Percentiles rank a stretch among this genome's conserved stretches.
These are phyloP conservation scores for Drosophila kokeensis DNA, from an alignment of 2,888 invertebrate genomes.

Conservation along the genomic window DNA sequence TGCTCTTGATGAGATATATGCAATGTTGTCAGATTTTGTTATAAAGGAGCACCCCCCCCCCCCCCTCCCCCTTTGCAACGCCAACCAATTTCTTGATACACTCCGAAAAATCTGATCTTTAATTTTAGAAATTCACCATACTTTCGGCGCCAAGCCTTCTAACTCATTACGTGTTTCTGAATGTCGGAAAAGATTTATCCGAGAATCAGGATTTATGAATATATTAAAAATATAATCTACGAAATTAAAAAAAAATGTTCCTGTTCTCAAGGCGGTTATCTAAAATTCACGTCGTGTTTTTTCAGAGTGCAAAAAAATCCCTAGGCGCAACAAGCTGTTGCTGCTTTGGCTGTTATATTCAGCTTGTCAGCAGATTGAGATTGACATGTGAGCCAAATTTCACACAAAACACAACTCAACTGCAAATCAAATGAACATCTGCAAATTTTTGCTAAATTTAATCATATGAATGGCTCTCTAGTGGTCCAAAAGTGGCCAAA, in stretches of 20 bases:
- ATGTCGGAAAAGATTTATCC: too few relatives aligned
- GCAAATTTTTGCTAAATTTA: slow-evolving; percentile 54
- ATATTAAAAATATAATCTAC: too few relatives aligned
- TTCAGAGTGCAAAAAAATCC: slow-evolving; percentile 11
- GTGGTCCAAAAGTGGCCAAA: slow-evolving; percentile 42
- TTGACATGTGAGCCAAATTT: slow-evolving; percentile 36
- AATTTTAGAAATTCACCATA: background rate
- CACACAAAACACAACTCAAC: slow-evolving; percentile 32
- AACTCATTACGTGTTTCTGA: too few relatives aligned
- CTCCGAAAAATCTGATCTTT: background rate
- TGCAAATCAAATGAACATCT: background rate
- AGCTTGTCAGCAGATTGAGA: slow-evolving; percentile 15
- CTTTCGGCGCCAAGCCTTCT: background rate
- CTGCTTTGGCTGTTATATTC: slow-evolving; percentile 16
- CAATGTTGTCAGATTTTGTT: slow-evolving; percentile 48
- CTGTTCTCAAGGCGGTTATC: background rate
- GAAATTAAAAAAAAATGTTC: background rate
- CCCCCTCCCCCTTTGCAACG: background rate
- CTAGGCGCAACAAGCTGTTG: slow-evolving; percentile 15
- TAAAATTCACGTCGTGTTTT: background rate
- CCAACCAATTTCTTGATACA: slow-evolving; percentile 44
- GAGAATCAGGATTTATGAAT: too few relatives aligned
- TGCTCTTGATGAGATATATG: slow-evolving; percentile 67
- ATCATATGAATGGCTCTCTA: slow-evolving; percentile 56
- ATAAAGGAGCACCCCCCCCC: slow-evolving; percentile 15